Base-by-base conservation (phyloP, 1,140 invertebrate species). In the Drosophila obscura region DNA sequence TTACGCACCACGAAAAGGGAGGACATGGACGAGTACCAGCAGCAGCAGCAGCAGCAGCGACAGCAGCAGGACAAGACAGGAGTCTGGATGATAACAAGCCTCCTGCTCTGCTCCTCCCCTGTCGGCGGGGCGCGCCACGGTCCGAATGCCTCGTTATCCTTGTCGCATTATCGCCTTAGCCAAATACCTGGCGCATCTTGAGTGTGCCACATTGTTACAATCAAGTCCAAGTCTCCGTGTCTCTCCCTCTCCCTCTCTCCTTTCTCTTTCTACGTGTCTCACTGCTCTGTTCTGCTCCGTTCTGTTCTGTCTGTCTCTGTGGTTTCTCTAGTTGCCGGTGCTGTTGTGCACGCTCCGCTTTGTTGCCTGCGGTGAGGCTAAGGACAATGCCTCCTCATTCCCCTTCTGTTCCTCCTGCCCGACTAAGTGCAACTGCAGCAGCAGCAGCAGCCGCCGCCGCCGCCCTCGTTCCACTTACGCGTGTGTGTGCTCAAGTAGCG, bases 111-210 rank as follows among this genome's bases (percentile, higher is more conserved):
- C 57, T 19, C 16, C 6, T 24, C 4, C 5, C 43, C 9, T n/a
- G 22, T 24, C 65, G 46, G 66, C 57, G 64, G 31, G 44, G 26
- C 11, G 19, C 44, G 57, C 31, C 26, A 45, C 43, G 31, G 63
- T 73, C 60, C 68, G 50, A 69, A 58, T 71, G 66, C 43, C 79
- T 87, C 76, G 83, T 87, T 87, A 88, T 87, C 83, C 83, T 88
- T 87, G 83, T 82, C 83, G 82, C 83, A 88, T 87, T 87, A 87
- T 83, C 83, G 83, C 83, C 83, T 88, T 75, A 87, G 78, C 82
- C 82, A 48, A 81, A 87, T 85, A 74, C 82, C 77, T 72, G 59
- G 77, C 82, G 82, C 77, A 59, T 81, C 81, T 85, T 77, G 73
- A 81, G 82, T 78, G 73, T 78, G 82, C 69, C 71, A 85, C 82